Evolutionary conservation across 2,888 invertebrate genomes (phyloP), one percentile per base, ranked within the genome.

Genomic region (Mesoligia furuncula): DNA sequence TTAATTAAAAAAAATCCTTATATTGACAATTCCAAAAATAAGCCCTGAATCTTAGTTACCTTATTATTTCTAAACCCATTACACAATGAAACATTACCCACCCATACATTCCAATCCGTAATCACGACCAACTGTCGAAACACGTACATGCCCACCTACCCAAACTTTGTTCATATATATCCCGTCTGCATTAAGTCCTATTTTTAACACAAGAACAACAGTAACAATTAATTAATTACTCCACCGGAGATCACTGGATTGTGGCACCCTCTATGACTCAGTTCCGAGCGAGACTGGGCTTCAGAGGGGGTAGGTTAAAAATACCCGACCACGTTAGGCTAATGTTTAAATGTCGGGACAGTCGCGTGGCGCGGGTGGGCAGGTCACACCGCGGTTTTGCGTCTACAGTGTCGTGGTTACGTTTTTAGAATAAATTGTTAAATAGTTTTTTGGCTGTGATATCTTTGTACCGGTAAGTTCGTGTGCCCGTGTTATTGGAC

Each of bases 241-340:
- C 90, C 59, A 69, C 78, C 84, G 81, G 85, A 89, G 86, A 88
- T 89, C 87, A 83, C 31, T 89, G 80, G 80, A 83, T 87, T 84
- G 88, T 80, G 85, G 85, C 78, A 84, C 88, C 90, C 90, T 85
- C 74, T 54, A 77, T 92, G 93, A 93, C 75, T 92, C 93, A 92
- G 89, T 79, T 86, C 78, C 81, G 83, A 81, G 68, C 75, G 85
- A 84, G 87, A 80, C 83, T 72, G 72, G 73, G 82, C 92, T 90
- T 84, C 89, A 93, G 91, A 94, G 95, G 94, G 94, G 95, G 93
- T 95, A 92, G 71, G 93, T 92, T 95, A 95, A 93, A 95, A 95
- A 96, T 96, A 95, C 87, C 89, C 88, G 83, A 2, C 9, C 8
- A 42, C 85, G 84, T 83, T 84, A 81, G 89, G 86, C 87, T 89